Evolutionary conservation across 2,797 vertebrate species (phyloP).

Genomic region (Spondyliosoma cantharus): DNA sequence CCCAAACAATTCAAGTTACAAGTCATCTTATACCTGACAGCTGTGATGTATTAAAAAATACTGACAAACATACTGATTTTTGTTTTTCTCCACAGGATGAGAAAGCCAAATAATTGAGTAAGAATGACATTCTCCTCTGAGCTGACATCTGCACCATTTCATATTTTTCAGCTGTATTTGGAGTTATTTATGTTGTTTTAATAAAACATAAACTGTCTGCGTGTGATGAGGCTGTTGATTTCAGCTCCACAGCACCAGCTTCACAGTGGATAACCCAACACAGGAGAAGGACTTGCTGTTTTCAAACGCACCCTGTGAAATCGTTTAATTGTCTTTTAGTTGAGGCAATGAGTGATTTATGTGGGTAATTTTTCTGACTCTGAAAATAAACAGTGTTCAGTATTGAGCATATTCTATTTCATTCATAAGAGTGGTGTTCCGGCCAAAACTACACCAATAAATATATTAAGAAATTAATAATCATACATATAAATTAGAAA

Average conservation of each 20-base stretch:
- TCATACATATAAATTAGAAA: neutral
- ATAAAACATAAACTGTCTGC: conserved; percentile 10
- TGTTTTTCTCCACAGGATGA: conserved; percentile 63
- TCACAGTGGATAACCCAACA: too few relatives aligned
- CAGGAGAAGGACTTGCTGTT: neutral
- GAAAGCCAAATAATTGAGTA: conserved; percentile 41
- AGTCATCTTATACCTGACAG: neutral
- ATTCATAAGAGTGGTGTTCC: neutral
- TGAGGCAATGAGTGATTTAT: neutral
- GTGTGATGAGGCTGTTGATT: conserved; percentile 1
- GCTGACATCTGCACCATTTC: neutral
- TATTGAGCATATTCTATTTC: neutral
- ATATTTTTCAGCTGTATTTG: neutral
- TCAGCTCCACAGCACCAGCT: too few relatives aligned
- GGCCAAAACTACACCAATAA: neutral
- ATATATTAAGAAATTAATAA: neutral
- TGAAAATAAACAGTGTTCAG: neutral
- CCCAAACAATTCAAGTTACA: neutral
- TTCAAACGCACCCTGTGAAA: neutral
- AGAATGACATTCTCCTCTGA: neutral
- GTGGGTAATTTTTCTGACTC: neutral
- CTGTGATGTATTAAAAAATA: neutral
- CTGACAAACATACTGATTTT: neutral
- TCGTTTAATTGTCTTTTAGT: neutral
- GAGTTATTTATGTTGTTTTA: conserved; percentile 15